phyloP scores from a whole-genome alignment of 2,797 vertebrate genomes.

The Tarsius wallacei region DNA sequence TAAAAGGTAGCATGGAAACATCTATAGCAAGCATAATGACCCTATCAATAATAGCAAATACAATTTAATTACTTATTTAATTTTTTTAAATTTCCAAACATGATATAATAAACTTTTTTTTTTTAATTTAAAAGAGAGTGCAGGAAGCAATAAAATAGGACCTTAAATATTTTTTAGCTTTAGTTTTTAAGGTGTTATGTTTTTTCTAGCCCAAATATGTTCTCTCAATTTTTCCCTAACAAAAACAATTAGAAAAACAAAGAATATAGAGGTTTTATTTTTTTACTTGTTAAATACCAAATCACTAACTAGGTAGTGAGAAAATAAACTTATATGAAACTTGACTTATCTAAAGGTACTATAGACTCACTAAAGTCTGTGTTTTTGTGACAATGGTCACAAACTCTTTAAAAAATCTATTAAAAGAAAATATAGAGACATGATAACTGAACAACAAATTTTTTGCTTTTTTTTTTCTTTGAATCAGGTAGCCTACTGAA shows the following conservation, averaged over 20 bases:
- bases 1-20: background rate
- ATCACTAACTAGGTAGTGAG: slow-evolving; percentile 41
- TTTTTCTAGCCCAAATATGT: slow-evolving; percentile 52
- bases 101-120: background rate
- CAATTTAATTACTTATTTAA: slow-evolving; percentile 32
- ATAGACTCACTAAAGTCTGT: background rate
- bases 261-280: slow-evolving; percentile 45
- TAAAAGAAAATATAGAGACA: slow-evolving; percentile 37
- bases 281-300: slow-evolving; percentile 71
- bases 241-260: slow-evolving; percentile 61
- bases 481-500: too few species aligned
- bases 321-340: slow-evolving; percentile 66
- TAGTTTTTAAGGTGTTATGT: background rate
- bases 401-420: slow-evolving; percentile 50
- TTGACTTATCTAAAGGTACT: slow-evolving; percentile 45
- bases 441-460: background rate
- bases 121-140: background rate
- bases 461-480: background rate
- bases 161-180: slow-evolving; percentile 29
- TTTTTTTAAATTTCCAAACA: slow-evolving; percentile 34
- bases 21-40: background rate
- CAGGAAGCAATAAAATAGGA: slow-evolving; percentile 30
- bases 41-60: background rate
- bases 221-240: background rate
- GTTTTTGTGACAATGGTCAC: slow-evolving; percentile 18